Conservation (phyloP, 1,140 invertebrate species). For the Scaptodrosophila lebanonensis region DNA sequence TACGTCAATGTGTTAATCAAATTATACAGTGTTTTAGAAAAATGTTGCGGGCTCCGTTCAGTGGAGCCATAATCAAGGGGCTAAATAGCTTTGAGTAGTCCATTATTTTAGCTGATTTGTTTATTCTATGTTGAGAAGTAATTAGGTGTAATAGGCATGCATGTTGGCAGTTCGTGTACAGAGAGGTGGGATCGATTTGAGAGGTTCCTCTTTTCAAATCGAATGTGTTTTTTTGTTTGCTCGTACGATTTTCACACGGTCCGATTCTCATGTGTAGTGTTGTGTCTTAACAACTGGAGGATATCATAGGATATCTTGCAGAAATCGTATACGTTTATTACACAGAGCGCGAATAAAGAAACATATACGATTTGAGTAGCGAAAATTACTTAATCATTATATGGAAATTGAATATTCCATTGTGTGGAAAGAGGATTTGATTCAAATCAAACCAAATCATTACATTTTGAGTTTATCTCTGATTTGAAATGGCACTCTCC, state of each 20-base stretch:
- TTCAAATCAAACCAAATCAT: background rate
- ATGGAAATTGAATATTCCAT: too few species aligned
- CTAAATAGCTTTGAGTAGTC: too few species aligned
- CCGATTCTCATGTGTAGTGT: too few species aligned
- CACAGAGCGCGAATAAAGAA: constrained; percentile 4
- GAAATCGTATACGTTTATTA: constrained; percentile 38
- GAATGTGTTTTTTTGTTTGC: constrained; percentile 4
- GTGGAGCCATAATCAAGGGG: too few species aligned
- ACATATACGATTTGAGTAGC: constrained; percentile 37
- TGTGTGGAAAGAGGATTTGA: too few species aligned
- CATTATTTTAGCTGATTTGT: constrained; percentile 30
- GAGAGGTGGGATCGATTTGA: too few species aligned
- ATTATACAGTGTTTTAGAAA: too few species aligned
- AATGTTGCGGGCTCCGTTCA: too few species aligned
- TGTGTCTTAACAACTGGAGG: too few species aligned
- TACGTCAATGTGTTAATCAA: too few species aligned
- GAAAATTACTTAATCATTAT: constrained; percentile 44
- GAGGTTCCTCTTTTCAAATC: too few species aligned
- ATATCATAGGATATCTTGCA: too few species aligned
- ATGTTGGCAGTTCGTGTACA: background rate
- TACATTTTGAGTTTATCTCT: constrained; percentile 6
- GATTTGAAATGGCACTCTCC: constrained; percentile 52
- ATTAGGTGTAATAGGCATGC: background rate
- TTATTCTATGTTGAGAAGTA: constrained; percentile 9
- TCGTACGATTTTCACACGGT: constrained; percentile 52